phyloP scores from a whole-genome alignment of 2,113 vertebrate genomes.

The Gymnogyps californianus region DNA sequence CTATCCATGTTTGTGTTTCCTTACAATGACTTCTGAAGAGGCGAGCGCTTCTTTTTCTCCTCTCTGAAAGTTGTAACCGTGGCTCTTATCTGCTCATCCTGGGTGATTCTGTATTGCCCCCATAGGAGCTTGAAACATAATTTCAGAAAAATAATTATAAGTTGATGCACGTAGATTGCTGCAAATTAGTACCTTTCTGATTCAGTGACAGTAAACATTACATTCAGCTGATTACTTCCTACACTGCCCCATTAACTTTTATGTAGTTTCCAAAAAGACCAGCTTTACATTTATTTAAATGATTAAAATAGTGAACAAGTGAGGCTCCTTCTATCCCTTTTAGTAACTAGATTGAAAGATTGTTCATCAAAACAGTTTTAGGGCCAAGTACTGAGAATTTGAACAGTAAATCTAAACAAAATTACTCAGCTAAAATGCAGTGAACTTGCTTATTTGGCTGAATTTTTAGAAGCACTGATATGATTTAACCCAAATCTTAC shows the following conservation, averaged over 20 bases:
- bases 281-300: not conserved
- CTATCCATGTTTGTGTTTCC: not conserved
- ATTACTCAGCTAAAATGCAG: not conserved
- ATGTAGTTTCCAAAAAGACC: not conserved
- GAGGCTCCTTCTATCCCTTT: not conserved
- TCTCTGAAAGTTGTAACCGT: not conserved
- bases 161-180: not conserved
- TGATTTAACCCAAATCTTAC: not conserved
- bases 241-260: constrained; percentile 5
- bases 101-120: not conserved
- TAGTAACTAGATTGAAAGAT: not conserved
- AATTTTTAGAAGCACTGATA: not conserved
- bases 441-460: not conserved
- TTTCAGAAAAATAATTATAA: not conserved
- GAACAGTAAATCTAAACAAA: not conserved
- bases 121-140: not conserved
- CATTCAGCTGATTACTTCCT: not conserved
- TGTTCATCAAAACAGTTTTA: not conserved
- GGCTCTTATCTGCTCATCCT: not conserved
- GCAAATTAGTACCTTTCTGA: constrained; percentile 13
- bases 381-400: not conserved
- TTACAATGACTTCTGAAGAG: too few species aligned
- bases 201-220: not conserved
- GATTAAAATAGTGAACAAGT: not conserved
- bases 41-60: not conserved